phyloP scores from a whole-genome alignment of 2,113 vertebrate species.

The Phodopus roborovskii region DNA sequence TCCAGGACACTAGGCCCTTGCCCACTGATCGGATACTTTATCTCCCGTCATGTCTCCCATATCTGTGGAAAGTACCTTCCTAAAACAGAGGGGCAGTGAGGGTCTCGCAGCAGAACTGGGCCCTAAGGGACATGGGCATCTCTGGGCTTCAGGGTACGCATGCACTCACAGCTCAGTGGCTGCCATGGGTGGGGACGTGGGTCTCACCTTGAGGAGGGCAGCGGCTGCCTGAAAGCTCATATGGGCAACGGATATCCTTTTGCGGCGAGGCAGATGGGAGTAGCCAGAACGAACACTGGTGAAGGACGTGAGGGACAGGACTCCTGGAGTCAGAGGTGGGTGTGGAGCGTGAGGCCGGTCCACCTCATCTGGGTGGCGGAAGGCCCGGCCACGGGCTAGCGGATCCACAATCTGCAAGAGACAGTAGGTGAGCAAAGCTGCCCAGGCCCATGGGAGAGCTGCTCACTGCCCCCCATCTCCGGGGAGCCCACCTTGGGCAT shows the following conservation, averaged over 20 bases:
- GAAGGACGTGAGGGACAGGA: constrained; percentile 93
- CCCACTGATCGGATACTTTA: background rate
- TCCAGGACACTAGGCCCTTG: background rate
- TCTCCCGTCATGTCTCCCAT: background rate
- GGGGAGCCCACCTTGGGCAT: constrained; percentile 91
- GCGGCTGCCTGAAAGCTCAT: constrained; percentile 96
- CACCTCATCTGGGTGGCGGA: constrained; percentile 91
- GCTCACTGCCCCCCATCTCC: rapidly evolving
- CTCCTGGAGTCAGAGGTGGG: constrained; percentile 90
- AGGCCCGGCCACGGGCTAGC: constrained; percentile 93
- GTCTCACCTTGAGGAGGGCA: constrained; percentile 91
- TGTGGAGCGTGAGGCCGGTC: constrained; percentile 91
- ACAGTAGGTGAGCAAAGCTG: background rate
- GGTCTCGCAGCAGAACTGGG: no score
- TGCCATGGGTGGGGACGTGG: rapidly evolving
- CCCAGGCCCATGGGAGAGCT: rapidly evolving
- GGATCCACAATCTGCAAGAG: constrained; percentile 93
- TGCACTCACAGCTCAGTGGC: background rate
- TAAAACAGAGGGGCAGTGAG: background rate
- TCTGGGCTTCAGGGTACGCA: background rate
- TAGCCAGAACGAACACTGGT: constrained; percentile 92
- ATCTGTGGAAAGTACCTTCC: background rate
- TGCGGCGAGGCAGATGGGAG: constrained; percentile 89
- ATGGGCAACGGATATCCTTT: constrained; percentile 94
- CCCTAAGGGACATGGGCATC: background rate